Percentiles rank a stretch among this genome's conserved stretches.
Evolutionary conservation across 2,888 invertebrate species (phyloP).

Genomic region (Netelia inedita): DNA sequence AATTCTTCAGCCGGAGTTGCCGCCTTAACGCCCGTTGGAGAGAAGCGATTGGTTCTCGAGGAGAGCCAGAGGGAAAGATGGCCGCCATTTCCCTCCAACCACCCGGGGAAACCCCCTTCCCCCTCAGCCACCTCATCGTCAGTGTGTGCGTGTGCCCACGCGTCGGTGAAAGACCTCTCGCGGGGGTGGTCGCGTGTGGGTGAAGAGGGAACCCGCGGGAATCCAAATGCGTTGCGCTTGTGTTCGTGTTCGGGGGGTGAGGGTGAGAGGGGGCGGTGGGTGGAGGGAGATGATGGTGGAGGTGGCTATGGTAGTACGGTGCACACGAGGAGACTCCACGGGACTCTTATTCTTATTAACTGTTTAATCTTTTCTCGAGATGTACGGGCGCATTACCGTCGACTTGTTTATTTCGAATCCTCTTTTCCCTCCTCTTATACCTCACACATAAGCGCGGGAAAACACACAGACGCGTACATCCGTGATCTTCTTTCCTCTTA

Average conservation of each 20-base stretch:
- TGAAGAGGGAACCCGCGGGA: constrained; percentile 80
- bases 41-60: constrained; percentile 85
- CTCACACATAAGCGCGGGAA: constrained; percentile 10
- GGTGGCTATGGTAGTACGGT: constrained; percentile 29
- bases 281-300: constrained; percentile 50
- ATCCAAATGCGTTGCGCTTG: constrained; percentile 57
- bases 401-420: constrained; percentile 82
- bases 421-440: constrained; percentile 48
- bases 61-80: constrained; percentile 85
- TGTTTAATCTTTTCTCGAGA: constrained; percentile 85
- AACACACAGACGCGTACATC: constrained; percentile 2
- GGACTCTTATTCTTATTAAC: constrained; percentile 86
- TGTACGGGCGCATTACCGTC: constrained; percentile 83
- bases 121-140: constrained; percentile 71
- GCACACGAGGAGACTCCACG: constrained; percentile 73
- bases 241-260: constrained; percentile 44
- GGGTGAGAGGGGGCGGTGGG: constrained; percentile 48
- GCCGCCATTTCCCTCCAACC: constrained; percentile 85
- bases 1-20: constrained; percentile 85
- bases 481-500: constrained; percentile 50
- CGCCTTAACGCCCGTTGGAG: constrained; percentile 83
- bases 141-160: constrained; percentile 77
- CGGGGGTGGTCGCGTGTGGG: constrained; percentile 73
- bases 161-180: constrained; percentile 58
- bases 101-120: constrained; percentile 82